phyloP scores from a whole-genome alignment of 2,888 invertebrate species.

The Agrotis puta region DNA sequence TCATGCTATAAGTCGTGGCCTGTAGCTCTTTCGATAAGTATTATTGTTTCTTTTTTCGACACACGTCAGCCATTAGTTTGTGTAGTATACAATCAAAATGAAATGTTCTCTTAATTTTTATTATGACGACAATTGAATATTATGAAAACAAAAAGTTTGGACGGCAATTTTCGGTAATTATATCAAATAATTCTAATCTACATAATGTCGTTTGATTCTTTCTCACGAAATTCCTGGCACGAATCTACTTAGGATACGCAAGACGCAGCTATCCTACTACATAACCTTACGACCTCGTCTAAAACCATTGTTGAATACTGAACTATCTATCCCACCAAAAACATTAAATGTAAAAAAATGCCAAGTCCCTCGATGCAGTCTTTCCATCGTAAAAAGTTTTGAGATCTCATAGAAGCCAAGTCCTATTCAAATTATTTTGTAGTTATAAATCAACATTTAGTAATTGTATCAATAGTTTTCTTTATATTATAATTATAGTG shows the following conservation, averaged over 20 bases:
- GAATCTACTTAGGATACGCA: background rate
- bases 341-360: too few species aligned
- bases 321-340: background rate
- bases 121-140: conserved; percentile 63
- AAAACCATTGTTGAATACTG: too few species aligned
- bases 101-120: conserved; percentile 66
- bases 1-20: conserved; percentile 45
- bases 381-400: too few species aligned
- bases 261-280: background rate
- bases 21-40: conserved; percentile 41
- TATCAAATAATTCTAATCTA: conserved; percentile 69
- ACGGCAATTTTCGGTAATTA: conserved; percentile 73
- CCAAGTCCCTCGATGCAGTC: too few species aligned
- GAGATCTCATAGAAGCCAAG: too few species aligned
- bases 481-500: too few species aligned
- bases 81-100: conserved; percentile 62
- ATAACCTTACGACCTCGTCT: background rate
- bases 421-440: too few species aligned
- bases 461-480: too few species aligned
- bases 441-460: too few species aligned
- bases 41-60: conserved; percentile 46
- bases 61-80: conserved; percentile 64
- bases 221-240: background rate
- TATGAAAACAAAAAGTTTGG: conserved; percentile 67
- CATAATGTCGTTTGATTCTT: conserved; percentile 57